phyloP scores from a whole-genome alignment of 2,888 invertebrate species.

The Eumacrocentrus americanus region DNA sequence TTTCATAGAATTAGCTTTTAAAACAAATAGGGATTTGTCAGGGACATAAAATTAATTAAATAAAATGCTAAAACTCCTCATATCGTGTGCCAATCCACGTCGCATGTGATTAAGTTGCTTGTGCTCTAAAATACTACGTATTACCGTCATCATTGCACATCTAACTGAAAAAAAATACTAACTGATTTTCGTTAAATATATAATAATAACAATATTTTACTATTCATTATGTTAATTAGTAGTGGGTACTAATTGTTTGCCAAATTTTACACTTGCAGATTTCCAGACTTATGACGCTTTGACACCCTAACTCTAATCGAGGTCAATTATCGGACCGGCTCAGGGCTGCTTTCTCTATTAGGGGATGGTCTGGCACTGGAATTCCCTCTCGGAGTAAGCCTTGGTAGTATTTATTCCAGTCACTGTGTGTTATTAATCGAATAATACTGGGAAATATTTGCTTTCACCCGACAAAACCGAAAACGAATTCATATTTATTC shows the following conservation, averaged over 20 bases:
- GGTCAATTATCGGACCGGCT: slow-evolving; percentile 51
- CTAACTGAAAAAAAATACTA: slow-evolving; percentile 24
- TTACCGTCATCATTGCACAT: slow-evolving; percentile 33
- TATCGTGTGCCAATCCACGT: slow-evolving; percentile 1
- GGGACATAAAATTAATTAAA: slow-evolving; percentile 5
- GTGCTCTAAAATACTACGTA: slow-evolving; percentile 6
- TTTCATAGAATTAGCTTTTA: slow-evolving; percentile 23
- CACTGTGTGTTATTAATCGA: slow-evolving; percentile 72
- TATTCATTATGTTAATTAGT: background rate
- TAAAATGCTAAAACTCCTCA: background rate
- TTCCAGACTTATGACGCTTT: slow-evolving; percentile 84
- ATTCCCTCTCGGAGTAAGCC: slow-evolving; percentile 61
- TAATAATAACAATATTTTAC: background rate
- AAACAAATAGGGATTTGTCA: slow-evolving; percentile 18
- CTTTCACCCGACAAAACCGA: background rate
- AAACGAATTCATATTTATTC: background rate
- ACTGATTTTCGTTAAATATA: slow-evolving; percentile 11
- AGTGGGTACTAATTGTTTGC: background rate
- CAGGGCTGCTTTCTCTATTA: slow-evolving; percentile 46
- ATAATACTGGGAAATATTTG: slow-evolving; percentile 51
- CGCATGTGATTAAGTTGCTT: slow-evolving; percentile 13
- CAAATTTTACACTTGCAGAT: slow-evolving; percentile 62
- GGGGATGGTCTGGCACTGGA: slow-evolving; percentile 50
- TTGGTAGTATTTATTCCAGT: slow-evolving; percentile 73
- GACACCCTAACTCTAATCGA: slow-evolving; percentile 59